Percentiles rank a stretch among this genome's conserved stretches.
Evolutionary conservation across 2,113 vertebrate species (phyloP).

Genomic region (Catharus bicknelli): DNA sequence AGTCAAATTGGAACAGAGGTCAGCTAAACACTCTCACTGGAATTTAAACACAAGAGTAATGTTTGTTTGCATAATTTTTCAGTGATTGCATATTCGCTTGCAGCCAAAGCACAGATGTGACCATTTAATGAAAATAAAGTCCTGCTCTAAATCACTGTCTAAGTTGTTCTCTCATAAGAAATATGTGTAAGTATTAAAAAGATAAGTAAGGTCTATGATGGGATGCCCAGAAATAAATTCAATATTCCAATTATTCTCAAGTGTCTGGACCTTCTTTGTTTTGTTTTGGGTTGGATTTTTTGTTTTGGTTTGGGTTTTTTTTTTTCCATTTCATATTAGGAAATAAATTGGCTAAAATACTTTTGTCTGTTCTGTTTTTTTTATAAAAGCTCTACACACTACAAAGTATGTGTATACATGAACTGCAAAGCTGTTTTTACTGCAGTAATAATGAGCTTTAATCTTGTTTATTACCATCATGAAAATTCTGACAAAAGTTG

Average conservation of each 20-base stretch:
- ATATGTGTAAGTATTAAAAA: not conserved
- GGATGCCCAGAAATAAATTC: constrained; percentile 20
- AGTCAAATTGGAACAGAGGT: constrained; percentile 15
- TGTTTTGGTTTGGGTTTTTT: not conserved
- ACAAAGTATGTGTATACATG: not conserved
- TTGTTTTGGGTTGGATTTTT: not conserved
- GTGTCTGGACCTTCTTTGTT: not conserved
- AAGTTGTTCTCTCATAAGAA: not conserved
- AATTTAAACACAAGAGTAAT: constrained; percentile 41
- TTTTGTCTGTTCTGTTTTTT: not conserved
- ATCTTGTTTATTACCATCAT: not conserved
- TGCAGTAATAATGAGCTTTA: not conserved
- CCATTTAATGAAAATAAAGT: not conserved
- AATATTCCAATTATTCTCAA: constrained; percentile 17
- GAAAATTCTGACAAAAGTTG: not conserved
- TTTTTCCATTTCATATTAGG: not conserved
- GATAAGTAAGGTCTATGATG: not conserved
- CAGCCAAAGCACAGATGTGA: constrained; percentile 34
- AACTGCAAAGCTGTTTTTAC: not conserved
- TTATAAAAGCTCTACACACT: not conserved
- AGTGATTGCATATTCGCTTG: not conserved
- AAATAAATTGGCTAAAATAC: not conserved
- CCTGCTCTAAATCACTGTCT: constrained; percentile 3
- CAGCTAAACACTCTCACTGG: constrained; percentile 40
- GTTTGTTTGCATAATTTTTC: constrained; percentile 57